Conservation (phyloP, 1,140 invertebrate species). For the Drosophila repletoides region DNA sequence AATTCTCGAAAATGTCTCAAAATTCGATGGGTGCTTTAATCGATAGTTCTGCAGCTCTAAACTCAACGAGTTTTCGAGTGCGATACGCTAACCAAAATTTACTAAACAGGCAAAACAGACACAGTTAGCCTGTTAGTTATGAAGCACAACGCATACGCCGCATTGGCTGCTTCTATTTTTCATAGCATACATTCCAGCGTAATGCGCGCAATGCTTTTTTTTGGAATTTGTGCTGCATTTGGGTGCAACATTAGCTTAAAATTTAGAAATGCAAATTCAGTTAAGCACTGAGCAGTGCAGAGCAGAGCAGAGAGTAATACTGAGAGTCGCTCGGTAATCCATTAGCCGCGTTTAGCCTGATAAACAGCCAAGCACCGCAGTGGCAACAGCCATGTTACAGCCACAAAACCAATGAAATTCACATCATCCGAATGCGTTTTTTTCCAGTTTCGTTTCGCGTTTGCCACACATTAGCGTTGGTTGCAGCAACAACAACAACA, state of each 20-base stretch:
- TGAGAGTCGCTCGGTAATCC: conserved; percentile 35
- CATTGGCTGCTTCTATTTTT: neutral
- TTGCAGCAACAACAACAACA: conserved; percentile 22
- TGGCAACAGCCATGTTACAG: conserved; percentile 29
- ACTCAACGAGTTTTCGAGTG: no score
- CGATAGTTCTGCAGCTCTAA: no score
- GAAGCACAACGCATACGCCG: neutral
- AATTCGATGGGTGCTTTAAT: no score
- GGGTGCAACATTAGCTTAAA: conserved; percentile 3
- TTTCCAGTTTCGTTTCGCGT: conserved; percentile 9
- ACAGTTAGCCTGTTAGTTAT: neutral
- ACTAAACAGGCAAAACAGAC: no score
- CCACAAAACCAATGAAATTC: conserved; percentile 53
- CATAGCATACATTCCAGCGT: conserved; percentile 8
- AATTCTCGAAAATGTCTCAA: no score
- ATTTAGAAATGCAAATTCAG: conserved; percentile 30
- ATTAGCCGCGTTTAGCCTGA: conserved; percentile 59
- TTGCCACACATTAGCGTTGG: conserved; percentile 63
- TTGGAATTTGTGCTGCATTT: neutral
- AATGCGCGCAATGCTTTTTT: conserved; percentile 1
- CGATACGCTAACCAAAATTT: no score
- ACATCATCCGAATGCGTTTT: conserved; percentile 22
- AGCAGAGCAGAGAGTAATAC: neutral
- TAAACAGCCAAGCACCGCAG: conserved; percentile 55
- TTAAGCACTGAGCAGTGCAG: conserved; percentile 10